Percentiles rank a stretch among this genome's conserved stretches.
These are phyloP conservation scores for Tyto alba DNA, from an alignment of 2,113 vertebrate species.

Conservation along the genomic window DNA sequence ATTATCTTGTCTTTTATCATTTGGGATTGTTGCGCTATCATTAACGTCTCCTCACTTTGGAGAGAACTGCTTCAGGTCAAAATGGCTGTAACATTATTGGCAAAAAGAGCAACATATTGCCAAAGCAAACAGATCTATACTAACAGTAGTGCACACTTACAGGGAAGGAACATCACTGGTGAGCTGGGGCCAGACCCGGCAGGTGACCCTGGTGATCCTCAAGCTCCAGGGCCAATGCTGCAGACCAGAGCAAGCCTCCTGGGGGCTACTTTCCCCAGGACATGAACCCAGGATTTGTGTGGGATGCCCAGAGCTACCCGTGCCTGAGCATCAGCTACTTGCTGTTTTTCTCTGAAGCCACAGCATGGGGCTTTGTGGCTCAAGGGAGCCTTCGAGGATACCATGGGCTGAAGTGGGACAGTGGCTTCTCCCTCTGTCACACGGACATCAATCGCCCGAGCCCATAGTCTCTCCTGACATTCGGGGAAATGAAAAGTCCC, in stretches of 20 bases:
- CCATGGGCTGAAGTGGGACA: neutral
- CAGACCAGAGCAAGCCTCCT: neutral
- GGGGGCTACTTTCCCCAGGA: neutral
- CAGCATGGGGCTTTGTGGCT: neutral
- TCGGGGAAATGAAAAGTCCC: neutral
- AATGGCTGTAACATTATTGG: neutral
- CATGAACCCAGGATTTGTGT: neutral
- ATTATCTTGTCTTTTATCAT: neutral
- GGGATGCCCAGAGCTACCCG: neutral
- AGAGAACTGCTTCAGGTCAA: neutral
- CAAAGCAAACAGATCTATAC: neutral
- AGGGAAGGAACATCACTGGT: neutral
- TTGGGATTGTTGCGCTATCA: neutral
- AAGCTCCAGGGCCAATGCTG: neutral
- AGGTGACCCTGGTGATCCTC: neutral
- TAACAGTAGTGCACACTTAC: neutral
- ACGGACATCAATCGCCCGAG: accelerated
- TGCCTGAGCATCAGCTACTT: neutral
- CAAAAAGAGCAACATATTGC: neutral
- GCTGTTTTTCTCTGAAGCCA: accelerated
- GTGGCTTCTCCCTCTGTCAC: neutral
- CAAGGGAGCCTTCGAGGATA: neutral
- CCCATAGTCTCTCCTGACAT: neutral
- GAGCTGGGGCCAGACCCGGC: neutral
- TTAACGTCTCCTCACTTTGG: neutral